These are phyloP conservation scores for Macropis europaea DNA, from an alignment of 2,888 invertebrate species.

Conservation along the genomic window DNA sequence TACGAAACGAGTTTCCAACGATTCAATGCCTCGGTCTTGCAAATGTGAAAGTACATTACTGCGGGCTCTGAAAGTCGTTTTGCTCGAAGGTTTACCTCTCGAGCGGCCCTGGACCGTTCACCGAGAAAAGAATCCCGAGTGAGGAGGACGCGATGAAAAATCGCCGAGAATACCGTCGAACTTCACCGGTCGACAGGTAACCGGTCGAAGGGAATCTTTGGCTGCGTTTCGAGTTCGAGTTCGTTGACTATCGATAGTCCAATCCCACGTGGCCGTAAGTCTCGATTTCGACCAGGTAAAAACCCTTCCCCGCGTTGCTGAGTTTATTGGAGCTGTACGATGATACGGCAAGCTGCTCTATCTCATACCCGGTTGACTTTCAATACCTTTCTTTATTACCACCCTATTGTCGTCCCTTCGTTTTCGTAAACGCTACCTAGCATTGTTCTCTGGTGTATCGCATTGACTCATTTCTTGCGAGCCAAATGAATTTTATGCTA, in stretches of 20 bases:
- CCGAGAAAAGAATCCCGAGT: conserved; percentile 54
- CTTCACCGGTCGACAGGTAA: background rate
- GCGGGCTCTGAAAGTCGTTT: conserved; percentile 64
- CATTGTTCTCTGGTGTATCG: too few species aligned
- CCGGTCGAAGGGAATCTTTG: background rate
- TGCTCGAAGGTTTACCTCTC: conserved; percentile 63
- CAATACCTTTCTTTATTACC: too few species aligned
- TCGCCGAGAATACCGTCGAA: conserved; percentile 8
- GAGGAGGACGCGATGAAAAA: conserved; percentile 45
- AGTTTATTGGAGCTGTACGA: background rate
- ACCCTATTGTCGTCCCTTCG: too few species aligned
- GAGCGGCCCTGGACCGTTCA: conserved; percentile 63
- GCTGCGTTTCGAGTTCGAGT: background rate
- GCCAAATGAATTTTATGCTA: too few species aligned
- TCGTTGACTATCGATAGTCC: background rate
- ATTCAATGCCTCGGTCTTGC: conserved; percentile 64
- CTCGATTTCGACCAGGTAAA: conserved; percentile 11
- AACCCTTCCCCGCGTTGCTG: background rate
- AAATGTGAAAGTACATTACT: conserved; percentile 66
- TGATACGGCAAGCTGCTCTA: too few species aligned
- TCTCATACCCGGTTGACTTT: too few species aligned
- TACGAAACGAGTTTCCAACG: conserved; percentile 61
- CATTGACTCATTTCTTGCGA: too few species aligned
- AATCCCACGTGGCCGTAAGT: background rate
- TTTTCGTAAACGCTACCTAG: too few species aligned